phyloP scores from a whole-genome alignment of 2,888 invertebrate species.

The Pharmacophagus antenor region DNA sequence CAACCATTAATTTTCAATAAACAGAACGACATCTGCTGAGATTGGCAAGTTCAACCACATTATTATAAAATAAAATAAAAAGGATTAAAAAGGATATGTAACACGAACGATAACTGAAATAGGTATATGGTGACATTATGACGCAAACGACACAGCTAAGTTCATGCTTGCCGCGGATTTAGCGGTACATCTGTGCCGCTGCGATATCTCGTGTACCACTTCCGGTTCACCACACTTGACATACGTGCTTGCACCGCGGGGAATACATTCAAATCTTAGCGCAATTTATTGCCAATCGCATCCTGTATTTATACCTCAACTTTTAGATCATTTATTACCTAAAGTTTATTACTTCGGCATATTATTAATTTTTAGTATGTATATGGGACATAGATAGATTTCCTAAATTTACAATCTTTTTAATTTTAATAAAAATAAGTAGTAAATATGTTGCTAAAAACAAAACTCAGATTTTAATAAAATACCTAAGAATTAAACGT shows the following conservation, averaged over 20 bases:
- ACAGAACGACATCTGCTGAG: too few relatives aligned
- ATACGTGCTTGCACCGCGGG: conserved; percentile 4
- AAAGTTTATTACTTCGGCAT: too few relatives aligned
- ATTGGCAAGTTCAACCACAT: too few relatives aligned
- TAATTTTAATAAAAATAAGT: too few relatives aligned
- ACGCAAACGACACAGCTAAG: conserved; percentile 21
- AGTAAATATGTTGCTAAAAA: too few relatives aligned
- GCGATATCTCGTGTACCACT: conserved; percentile 21
- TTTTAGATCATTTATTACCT: too few relatives aligned
- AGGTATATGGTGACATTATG: conserved; percentile 20
- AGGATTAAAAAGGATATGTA: background rate
- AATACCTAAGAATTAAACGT: too few relatives aligned
- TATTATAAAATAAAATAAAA: background rate
- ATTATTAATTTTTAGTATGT: too few relatives aligned
- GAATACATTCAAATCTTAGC: conserved; percentile 13
- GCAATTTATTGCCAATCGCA: conserved; percentile 24
- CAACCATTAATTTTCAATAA: too few relatives aligned
- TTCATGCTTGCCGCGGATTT: conserved; percentile 22
- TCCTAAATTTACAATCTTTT: too few relatives aligned
- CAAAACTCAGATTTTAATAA: too few relatives aligned
- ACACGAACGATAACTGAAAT: conserved; percentile 15
- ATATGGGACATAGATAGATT: too few relatives aligned
- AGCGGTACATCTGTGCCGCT: conserved; percentile 26
- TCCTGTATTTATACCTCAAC: background rate
- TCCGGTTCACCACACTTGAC: conserved; percentile 21